Conservation (phyloP, 1,140 invertebrate genomes). For the Habropoda laboriosa region DNA sequence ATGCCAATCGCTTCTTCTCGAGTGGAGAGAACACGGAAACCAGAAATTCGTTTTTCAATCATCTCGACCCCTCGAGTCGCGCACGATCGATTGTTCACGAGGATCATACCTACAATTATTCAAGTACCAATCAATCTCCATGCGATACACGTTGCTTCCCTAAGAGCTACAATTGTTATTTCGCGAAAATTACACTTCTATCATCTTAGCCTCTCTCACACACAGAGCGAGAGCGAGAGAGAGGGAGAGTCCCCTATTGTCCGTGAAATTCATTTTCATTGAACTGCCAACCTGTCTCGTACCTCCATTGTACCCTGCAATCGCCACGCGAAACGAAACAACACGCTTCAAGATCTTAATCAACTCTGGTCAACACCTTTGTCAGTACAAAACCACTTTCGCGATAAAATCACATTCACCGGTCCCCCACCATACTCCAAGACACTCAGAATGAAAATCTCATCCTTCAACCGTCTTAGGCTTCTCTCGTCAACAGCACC, state of each 20-base stretch:
- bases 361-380: neutral
- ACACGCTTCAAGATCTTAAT: neutral
- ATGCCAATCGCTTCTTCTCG: neutral
- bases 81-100: slow-evolving; percentile 5
- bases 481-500: slow-evolving; percentile 18
- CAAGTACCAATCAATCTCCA: neutral
- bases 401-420: neutral
- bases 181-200: neutral
- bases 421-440: too few relatives aligned
- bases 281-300: neutral
- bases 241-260: neutral
- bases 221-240: too few relatives aligned
- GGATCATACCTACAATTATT: slow-evolving; percentile 3
- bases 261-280: neutral
- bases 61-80: neutral
- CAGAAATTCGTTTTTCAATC: slow-evolving; percentile 21
- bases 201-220: neutral
- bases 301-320: too few relatives aligned
- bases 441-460: neutral
- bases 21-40: neutral
- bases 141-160: neutral
- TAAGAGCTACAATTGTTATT: neutral
- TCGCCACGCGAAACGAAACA: neutral
- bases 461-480: neutral
- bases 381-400: neutral